Evolutionary conservation across 1,140 invertebrate genomes (phyloP).

Genomic region (Archivesica marissinica): DNA sequence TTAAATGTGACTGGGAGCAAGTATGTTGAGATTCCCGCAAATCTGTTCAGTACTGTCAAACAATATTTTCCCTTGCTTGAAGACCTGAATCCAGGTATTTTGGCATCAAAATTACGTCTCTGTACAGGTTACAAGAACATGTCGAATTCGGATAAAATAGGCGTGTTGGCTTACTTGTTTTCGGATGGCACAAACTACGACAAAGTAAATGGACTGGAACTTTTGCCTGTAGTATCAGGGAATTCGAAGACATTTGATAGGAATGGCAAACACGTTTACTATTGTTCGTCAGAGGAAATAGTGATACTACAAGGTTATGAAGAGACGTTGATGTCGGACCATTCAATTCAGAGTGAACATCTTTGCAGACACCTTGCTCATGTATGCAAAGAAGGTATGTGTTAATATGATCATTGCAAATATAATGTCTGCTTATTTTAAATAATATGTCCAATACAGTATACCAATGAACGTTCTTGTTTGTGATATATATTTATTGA

Average conservation of each 20-base stretch:
- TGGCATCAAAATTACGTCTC: background rate
- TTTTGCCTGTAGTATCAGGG: constrained; percentile 16
- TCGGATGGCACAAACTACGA: background rate
- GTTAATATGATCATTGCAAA: background rate
- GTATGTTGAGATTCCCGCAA: background rate
- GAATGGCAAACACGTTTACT: too few species aligned
- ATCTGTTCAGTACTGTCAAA: background rate
- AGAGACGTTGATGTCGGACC: background rate
- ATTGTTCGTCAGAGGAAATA: too few species aligned
- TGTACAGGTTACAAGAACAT: background rate
- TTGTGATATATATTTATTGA: background rate
- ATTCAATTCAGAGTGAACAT: background rate
- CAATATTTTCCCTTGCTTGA: background rate
- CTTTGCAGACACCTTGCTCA: background rate
- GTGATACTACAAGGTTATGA: background rate
- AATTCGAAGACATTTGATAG: too few species aligned
- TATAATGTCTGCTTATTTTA: background rate
- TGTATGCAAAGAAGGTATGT: background rate
- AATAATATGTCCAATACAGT: background rate
- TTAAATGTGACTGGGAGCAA: background rate
- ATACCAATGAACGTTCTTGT: background rate
- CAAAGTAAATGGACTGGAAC: constrained; percentile 1
- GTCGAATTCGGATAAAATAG: background rate
- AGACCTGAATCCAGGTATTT: background rate
- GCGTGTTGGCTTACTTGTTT: background rate